Evolutionary conservation across 2,113 vertebrate species (phyloP).

Genomic region (Geococcyx californianus): DNA sequence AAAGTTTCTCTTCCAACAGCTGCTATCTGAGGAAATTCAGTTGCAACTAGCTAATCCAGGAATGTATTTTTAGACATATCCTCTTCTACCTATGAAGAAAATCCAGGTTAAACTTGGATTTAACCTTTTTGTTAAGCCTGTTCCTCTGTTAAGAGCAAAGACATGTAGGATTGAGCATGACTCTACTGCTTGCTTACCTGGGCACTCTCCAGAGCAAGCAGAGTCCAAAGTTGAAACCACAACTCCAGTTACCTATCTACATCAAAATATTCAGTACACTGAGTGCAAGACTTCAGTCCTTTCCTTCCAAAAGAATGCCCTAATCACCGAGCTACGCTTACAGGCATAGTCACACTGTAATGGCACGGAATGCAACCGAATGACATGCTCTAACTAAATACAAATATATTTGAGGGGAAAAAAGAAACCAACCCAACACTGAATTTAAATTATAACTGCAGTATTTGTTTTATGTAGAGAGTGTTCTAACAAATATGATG

Average conservation of each 20-base stretch:
- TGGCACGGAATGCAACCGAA: background rate
- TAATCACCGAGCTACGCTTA: background rate
- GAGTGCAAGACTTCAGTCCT: background rate
- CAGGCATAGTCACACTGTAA: accelerated
- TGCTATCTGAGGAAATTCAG: background rate
- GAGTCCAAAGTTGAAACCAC: background rate
- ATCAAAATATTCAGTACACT: background rate
- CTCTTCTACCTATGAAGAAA: background rate
- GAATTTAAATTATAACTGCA: background rate
- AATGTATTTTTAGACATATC: background rate
- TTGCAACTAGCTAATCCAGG: background rate
- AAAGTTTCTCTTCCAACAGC: background rate
- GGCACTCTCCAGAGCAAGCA: background rate
- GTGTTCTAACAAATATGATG: background rate
- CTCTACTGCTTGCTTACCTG: background rate
- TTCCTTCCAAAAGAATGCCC: background rate
- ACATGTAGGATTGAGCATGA: background rate
- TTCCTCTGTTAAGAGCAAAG: background rate
- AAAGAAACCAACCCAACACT: background rate
- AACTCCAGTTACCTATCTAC: background rate
- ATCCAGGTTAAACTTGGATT: background rate
- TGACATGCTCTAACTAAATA: background rate
- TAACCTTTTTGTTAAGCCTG: background rate
- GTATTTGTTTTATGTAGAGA: background rate
- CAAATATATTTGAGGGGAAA: background rate